Evolutionary conservation across 2,888 invertebrate species (phyloP).

Genomic region (Hirtodrosophila alboralis): DNA sequence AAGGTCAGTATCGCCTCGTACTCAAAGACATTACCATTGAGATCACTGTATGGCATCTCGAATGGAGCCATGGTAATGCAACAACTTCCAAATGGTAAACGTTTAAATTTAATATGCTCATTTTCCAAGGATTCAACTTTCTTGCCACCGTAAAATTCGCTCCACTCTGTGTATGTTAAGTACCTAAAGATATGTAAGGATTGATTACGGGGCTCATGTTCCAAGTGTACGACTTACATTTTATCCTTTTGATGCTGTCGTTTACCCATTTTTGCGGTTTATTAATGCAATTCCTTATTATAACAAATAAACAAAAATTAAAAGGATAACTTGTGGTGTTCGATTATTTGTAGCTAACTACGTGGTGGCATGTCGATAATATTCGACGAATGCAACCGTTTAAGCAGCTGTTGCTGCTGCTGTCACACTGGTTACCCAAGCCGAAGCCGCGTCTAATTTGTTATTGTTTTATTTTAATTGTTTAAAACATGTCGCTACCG

Average conservation of each 20-base stretch:
- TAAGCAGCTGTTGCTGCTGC: constrained; percentile 3
- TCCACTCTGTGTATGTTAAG: constrained; percentile 85
- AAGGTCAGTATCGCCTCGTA: constrained; percentile 93
- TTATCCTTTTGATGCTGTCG: constrained; percentile 97
- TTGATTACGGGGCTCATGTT: accelerated
- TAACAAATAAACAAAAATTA: constrained; percentile 23
- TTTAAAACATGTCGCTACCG: constrained; percentile 19
- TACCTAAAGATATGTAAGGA: constrained; percentile 64
- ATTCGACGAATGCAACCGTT: background rate
- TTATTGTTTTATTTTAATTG: constrained; percentile 9
- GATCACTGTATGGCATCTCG: constrained; percentile 95
- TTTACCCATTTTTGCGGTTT: constrained; percentile 91
- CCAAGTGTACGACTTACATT: constrained; percentile 86
- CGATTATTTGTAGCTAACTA: too few species aligned
- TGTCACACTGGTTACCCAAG: constrained; percentile 42
- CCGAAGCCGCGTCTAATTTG: constrained; percentile 49
- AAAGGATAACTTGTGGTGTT: too few species aligned
- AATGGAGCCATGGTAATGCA: constrained; percentile 96
- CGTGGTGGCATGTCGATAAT: too few species aligned
- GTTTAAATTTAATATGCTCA: constrained; percentile 92
- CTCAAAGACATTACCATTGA: constrained; percentile 96
- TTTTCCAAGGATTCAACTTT: constrained; percentile 88
- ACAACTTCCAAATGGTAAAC: constrained; percentile 97
- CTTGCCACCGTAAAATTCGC: constrained; percentile 95
- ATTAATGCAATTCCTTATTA: constrained; percentile 10